Conservation (phyloP, 2,113 vertebrate species). For the Trogon melanurus region DNA sequence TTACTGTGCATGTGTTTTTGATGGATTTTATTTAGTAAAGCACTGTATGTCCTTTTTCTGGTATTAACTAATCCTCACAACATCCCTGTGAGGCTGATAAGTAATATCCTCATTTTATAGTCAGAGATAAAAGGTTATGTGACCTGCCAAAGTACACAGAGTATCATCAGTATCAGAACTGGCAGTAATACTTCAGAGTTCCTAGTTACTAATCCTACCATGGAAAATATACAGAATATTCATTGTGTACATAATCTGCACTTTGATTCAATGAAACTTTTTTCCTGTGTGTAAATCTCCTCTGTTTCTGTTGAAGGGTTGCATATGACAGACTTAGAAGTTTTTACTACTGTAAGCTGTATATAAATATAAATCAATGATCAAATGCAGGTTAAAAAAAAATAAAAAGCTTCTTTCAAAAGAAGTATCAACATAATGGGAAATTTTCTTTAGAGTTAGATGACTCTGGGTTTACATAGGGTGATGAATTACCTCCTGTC, state of each 20-base stretch:
- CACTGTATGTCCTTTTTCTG: not conserved
- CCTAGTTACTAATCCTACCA: slow-evolving; percentile 14
- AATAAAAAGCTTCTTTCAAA: not conserved
- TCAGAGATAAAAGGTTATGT: slow-evolving; percentile 35
- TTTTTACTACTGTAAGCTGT: not conserved
- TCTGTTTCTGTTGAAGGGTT: not conserved
- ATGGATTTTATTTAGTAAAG: slow-evolving; percentile 52
- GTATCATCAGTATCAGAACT: slow-evolving; percentile 32
- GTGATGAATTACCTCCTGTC: not conserved
- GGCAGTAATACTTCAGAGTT: slow-evolving; percentile 14
- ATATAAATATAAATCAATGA: not conserved
- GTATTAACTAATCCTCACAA: slow-evolving; percentile 36
- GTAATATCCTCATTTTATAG: slow-evolving; percentile 52
- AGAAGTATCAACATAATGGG: not conserved
- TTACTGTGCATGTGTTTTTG: slow-evolving; percentile 50
- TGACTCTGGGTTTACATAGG: not conserved
- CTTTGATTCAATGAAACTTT: slow-evolving; percentile 34
- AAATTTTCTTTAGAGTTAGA: not conserved
- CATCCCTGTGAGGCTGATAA: slow-evolving; percentile 45
- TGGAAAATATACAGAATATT: slow-evolving; percentile 42
- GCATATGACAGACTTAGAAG: not conserved
- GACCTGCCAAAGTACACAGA: slow-evolving; percentile 48
- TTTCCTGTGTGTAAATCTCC: not conserved
- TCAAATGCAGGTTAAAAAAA: not conserved
- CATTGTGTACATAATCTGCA: not conserved